Evolutionary conservation across 2,797 vertebrate species (phyloP).

Genomic region (Labroides dimidiatus): DNA sequence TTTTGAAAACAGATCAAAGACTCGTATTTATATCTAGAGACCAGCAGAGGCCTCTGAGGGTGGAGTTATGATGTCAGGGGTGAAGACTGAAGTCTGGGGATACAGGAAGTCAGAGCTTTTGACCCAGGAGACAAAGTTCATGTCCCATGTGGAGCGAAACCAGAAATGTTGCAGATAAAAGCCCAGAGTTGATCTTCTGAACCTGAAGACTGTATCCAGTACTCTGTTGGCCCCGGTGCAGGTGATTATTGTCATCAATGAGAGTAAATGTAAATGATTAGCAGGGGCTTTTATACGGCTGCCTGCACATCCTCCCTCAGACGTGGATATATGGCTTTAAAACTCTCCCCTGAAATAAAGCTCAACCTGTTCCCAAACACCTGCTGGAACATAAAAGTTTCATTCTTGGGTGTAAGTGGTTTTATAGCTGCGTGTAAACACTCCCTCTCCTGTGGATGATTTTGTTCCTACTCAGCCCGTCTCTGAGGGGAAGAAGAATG

Average conservation of each 20-base stretch:
- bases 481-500: neutral
- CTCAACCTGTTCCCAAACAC: conserved; percentile 9
- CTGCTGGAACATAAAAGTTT: conserved; percentile 53
- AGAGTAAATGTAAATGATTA: conserved; percentile 35
- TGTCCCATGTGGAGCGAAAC: too few species aligned
- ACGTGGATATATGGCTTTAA: neutral
- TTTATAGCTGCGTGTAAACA: conserved; percentile 49
- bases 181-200: too few species aligned
- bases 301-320: conserved; percentile 2
- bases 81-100: neutral
- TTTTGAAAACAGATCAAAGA: neutral
- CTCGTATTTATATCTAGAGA: neutral
- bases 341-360: conserved; percentile 24
- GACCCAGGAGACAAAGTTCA: too few species aligned
- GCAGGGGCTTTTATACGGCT: conserved; percentile 17
- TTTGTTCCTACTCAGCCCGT: conserved; percentile 8
- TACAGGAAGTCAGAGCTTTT: too few species aligned
- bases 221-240: neutral
- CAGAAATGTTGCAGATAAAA: too few species aligned
- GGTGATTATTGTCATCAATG: conserved; percentile 15
- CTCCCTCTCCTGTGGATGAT: conserved; percentile 10
- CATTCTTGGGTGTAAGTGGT: conserved; percentile 27
- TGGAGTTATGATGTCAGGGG: neutral
- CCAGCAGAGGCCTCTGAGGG: neutral
- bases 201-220: neutral